Evolutionary conservation across 2,797 vertebrate genomes (phyloP).

Genomic region (Taenioides sp.): DNA sequence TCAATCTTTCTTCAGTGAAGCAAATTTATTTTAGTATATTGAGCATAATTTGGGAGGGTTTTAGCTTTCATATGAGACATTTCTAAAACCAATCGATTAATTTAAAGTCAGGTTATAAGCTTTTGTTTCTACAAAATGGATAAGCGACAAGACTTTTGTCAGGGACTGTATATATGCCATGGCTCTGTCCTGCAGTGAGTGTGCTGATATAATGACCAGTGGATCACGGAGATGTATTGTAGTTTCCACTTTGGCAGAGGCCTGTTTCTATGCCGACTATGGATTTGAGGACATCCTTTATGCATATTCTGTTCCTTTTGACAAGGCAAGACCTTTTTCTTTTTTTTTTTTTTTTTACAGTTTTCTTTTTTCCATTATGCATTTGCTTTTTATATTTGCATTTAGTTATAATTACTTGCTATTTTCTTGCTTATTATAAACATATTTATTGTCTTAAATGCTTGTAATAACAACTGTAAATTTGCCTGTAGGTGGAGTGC

Average conservation of each 20-base stretch:
- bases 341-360: too few relatives aligned
- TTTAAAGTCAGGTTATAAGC: too few relatives aligned
- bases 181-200: slow-evolving; percentile 68
- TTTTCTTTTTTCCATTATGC: background rate
- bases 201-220: slow-evolving; percentile 80
- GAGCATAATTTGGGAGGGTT: too few relatives aligned
- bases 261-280: slow-evolving; percentile 76
- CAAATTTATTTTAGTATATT: too few relatives aligned
- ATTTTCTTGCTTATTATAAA: too few relatives aligned
- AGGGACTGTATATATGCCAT: too few relatives aligned
- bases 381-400: background rate
- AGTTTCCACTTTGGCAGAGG: slow-evolving; percentile 84
- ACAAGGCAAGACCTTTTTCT: slow-evolving; percentile 61
- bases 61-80: too few relatives aligned
- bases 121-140: too few relatives aligned
- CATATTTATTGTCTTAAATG: background rate
- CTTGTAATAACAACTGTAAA: background rate
- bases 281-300: slow-evolving; percentile 87
- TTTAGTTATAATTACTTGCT: background rate
- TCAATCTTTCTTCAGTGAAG: too few relatives aligned
- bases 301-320: slow-evolving; percentile 78
- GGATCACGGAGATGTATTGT: slow-evolving; percentile 77
- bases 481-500: slow-evolving; percentile 63
- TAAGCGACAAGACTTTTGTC: too few relatives aligned
- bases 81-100: too few relatives aligned